Evolutionary conservation across 1,140 invertebrate species (phyloP).

Genomic region (Marisa cornuarietis): DNA sequence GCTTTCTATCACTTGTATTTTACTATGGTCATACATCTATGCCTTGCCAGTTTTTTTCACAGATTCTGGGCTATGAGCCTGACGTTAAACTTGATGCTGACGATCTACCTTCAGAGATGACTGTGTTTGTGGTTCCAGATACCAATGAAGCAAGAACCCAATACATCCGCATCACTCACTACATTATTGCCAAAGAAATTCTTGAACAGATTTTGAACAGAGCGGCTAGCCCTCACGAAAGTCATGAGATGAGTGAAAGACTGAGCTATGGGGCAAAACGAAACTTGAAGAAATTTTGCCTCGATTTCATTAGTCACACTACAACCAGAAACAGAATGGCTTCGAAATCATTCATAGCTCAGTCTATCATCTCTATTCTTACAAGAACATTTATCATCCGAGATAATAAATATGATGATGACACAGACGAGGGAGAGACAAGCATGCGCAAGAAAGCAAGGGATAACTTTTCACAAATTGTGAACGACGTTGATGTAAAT

Average conservation of each 20-base stretch:
- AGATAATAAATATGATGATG: slow-evolving; percentile 29
- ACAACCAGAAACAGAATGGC: neutral
- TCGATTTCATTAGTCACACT: slow-evolving; percentile 29
- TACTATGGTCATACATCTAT: slow-evolving; percentile 43
- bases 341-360: neutral
- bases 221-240: neutral
- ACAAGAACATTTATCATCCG: slow-evolving; percentile 36
- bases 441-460: neutral
- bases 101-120: slow-evolving; percentile 33
- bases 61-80: slow-evolving; percentile 9
- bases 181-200: slow-evolving; percentile 46
- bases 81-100: neutral
- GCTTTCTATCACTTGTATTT: slow-evolving; percentile 39
- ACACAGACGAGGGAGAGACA: neutral
- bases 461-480: slow-evolving; percentile 27
- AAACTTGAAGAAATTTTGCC: slow-evolving; percentile 29
- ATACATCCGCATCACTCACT: slow-evolving; percentile 40
- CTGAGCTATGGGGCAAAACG: slow-evolving; percentile 26
- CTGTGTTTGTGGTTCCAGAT: slow-evolving; percentile 35
- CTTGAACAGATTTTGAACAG: slow-evolving; percentile 38
- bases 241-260: neutral
- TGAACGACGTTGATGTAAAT: slow-evolving; percentile 31
- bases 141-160: slow-evolving; percentile 27
- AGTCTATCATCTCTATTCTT: slow-evolving; percentile 26
- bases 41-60: slow-evolving; percentile 41